A percentile compares a stretch with the other conserved stretches of the same genome.
Conservation (phyloP, 2,888 invertebrate genomes). For the Pterostichus niger region DNA sequence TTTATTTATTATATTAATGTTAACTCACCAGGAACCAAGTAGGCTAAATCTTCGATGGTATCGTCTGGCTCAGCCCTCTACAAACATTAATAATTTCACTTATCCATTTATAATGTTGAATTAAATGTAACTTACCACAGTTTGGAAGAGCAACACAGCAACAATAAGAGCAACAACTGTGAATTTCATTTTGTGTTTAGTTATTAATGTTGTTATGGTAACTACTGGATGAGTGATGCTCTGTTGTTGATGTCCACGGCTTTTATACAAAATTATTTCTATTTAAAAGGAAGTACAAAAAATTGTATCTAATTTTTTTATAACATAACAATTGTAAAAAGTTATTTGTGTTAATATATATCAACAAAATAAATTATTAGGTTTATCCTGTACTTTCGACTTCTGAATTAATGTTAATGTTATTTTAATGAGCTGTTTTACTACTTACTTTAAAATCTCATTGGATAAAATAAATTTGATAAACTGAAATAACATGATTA, state of each 20-base stretch:
- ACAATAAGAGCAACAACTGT: background rate
- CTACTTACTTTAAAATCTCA: background rate
- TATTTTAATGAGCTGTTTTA: background rate
- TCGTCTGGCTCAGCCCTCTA: slow-evolving; percentile 27
- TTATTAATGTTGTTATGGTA: background rate
- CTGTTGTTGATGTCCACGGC: background rate
- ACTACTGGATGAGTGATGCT: slow-evolving; percentile 9
- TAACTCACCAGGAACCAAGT: slow-evolving; percentile 7
- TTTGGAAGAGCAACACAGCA: background rate
- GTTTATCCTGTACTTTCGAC: background rate
- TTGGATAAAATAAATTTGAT: background rate
- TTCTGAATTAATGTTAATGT: background rate
- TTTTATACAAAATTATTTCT: background rate
- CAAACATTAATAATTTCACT: background rate
- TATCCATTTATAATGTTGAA: background rate
- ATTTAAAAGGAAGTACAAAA: background rate
- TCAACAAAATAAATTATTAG: background rate
- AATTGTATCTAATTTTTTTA: background rate
- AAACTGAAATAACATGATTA: background rate
- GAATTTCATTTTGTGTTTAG: slow-evolving; percentile 18
- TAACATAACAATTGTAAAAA: background rate
- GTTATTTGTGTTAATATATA: no score
- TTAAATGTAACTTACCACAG: slow-evolving; percentile 1
- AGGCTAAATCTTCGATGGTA: background rate
- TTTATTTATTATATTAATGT: no score